Evolutionary conservation across 2,888 invertebrate genomes (phyloP), one percentile per base, ranked within the genome.

Genomic region (Scaptomyza cyrtandrae): DNA sequence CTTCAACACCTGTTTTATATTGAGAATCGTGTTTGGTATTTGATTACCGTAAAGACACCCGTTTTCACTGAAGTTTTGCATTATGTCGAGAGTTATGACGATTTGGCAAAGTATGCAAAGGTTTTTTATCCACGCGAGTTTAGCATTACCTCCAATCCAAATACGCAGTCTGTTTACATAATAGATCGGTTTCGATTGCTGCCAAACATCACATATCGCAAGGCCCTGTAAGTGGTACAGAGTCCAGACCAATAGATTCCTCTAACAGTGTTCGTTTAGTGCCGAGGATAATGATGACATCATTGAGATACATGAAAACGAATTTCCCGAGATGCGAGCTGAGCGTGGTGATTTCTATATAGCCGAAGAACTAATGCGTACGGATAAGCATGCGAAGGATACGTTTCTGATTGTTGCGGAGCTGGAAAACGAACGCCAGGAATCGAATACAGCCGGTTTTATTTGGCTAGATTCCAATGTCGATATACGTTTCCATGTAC

Each of bases 211-310:
- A 65, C 66, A 2, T 90, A 82, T 39, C 83, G 90, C n/a, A 80
- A 60, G 60, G 90, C 91, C 6, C 64, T 91, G 90, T 90, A 82
- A 80, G 87, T 82, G 83, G 78, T 16, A 13, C 4, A 11, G 11
- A 14, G 1, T 10, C 5, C 2, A 14, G 11, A 41, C 6, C 5
- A 6, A 9, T 13, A 19, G 2, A 16, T 1, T 35, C 5, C 27
- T n/a, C 10, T 16, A 45, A 11, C 13, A 11, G 7, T n/a, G 1
- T 5, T 2, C 3, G 6, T 87, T 0, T 54, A 96, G 96, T 0
- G 94, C 95, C 79, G 95, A 95, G 91, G 96, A 96, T 77, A 95
- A 96, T 86, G 96, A 96, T 77, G 95, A 96, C 69, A 92, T 96
- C 60, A 93, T 95, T 1, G 93, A 94, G 7, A 93, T 96, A 37